phyloP scores from a whole-genome alignment of 2,113 vertebrate genomes.

The Suncus etruscus region DNA sequence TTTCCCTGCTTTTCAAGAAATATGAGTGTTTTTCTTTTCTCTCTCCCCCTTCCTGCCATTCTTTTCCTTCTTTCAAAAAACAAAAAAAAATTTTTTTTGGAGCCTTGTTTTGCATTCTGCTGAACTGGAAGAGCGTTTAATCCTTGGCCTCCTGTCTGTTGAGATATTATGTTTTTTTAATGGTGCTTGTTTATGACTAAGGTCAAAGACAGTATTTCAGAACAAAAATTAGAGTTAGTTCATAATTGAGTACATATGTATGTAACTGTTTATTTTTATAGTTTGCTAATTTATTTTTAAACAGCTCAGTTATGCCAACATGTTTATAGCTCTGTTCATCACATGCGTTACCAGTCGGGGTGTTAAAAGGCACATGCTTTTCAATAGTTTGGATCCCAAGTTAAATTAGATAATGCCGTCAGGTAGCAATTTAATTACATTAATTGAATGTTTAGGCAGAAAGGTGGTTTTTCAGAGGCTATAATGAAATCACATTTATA shows the following conservation, averaged over 20 bases:
- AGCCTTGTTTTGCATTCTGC: slow-evolving; percentile 83
- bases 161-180: slow-evolving; percentile 90
- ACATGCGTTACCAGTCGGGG: slow-evolving; percentile 86
- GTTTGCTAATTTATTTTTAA: slow-evolving; percentile 93
- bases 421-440: slow-evolving; percentile 91
- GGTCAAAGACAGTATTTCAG: slow-evolving; percentile 91
- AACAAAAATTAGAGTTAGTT: slow-evolving; percentile 91
- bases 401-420: slow-evolving; percentile 89
- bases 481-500: slow-evolving; percentile 85
- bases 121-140: slow-evolving; percentile 82
- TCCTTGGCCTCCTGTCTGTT: slow-evolving; percentile 89
- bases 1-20: slow-evolving; percentile 69
- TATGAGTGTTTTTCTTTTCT: not conserved
- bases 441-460: slow-evolving; percentile 88
- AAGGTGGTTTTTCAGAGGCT: slow-evolving; percentile 86
- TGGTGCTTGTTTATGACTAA: slow-evolving; percentile 90
- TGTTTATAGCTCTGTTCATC: slow-evolving; percentile 89
- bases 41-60: slow-evolving; percentile 29
- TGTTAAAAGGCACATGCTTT: slow-evolving; percentile 88
- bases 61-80: not conserved
- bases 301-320: slow-evolving; percentile 88
- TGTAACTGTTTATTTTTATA: slow-evolving; percentile 92
- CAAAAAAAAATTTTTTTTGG: slow-evolving; percentile 33
- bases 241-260: slow-evolving; percentile 91
- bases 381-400: slow-evolving; percentile 86